Conservation (phyloP, 2,888 invertebrate genomes). For the Cantharis nigra region DNA sequence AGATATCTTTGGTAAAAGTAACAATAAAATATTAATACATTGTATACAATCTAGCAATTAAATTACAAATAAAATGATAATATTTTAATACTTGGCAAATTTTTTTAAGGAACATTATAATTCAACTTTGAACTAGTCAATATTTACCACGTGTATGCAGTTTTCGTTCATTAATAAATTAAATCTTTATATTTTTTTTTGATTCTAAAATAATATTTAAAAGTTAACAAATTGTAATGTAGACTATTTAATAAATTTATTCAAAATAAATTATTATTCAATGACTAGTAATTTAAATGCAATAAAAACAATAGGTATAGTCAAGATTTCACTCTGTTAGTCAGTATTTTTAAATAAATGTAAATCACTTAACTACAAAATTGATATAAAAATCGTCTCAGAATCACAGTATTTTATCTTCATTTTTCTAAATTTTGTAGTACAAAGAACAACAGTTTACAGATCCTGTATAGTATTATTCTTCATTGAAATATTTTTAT, state of each 20-base stretch:
- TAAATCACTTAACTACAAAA: not conserved
- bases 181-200: not conserved
- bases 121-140: not conserved
- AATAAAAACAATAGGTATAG: not conserved
- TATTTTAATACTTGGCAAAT: not conserved
- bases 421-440: too few species aligned
- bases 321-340: not conserved
- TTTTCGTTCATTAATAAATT: not conserved
- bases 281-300: not conserved
- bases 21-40: not conserved
- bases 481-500: too few species aligned
- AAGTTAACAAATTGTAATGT: not conserved
- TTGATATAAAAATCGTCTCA: not conserved
- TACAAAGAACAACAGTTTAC: too few species aligned
- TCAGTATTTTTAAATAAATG: not conserved
- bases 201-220: not conserved
- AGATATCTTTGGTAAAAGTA: not conserved
- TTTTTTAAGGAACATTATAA: not conserved
- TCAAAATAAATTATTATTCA: too few species aligned
- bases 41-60: not conserved
- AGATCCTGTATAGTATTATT: too few species aligned
- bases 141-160: not conserved
- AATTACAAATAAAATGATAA: not conserved
- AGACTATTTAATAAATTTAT: not conserved
- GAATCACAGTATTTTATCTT: too few species aligned